Evolutionary conservation across 1,140 invertebrate genomes (phyloP), one percentile per base, ranked within the genome.

Genomic region (Dreissena polymorpha): DNA sequence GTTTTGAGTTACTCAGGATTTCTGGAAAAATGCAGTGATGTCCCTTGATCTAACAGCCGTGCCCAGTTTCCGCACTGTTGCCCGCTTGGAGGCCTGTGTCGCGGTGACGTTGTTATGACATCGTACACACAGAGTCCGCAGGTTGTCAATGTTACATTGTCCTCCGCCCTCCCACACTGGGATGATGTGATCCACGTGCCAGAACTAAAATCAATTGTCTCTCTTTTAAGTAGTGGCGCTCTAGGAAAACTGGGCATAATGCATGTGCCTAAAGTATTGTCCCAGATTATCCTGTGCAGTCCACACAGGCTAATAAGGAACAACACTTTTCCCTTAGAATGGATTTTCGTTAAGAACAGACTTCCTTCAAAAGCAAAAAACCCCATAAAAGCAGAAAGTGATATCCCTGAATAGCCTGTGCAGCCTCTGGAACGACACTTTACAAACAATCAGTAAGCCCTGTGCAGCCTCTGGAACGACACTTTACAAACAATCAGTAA

Each of bases 121-220:
- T 5, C 88, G 64, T 0, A 89, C 88, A 84, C 91, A 92, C 68
- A 92, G 79, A 8, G 91, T 92, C 8, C 91, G 73, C 53, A 92
- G 85, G 84, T 92, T 92, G 86, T 92, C 91, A 77, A 92, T 89
- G 77, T 92, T 91, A 88, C 91, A 92, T 85, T 91, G 79, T n/a
- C 91, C 91, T 27, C 91, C 91, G 53, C 91, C 91, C 49, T 90
- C 90, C 83, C 85, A 90, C 21, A 92, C 91, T 2, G 91, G 88
- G 0, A 50, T 73, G 27, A 92, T 92, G 85, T 92, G 91, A 72
- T 92, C 91, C 50, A 88, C 91, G 76, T 92, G 90, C 91, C 91
- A 92, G 72, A 92, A 92, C 91, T 92, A 83, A 72, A 85, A 85
- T 21, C 57, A 21, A 49, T 39, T 39, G 39, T 39, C n/a, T 39